phyloP scores from a whole-genome alignment of 2,797 vertebrate genomes.

The Naso thynnoides region DNA sequence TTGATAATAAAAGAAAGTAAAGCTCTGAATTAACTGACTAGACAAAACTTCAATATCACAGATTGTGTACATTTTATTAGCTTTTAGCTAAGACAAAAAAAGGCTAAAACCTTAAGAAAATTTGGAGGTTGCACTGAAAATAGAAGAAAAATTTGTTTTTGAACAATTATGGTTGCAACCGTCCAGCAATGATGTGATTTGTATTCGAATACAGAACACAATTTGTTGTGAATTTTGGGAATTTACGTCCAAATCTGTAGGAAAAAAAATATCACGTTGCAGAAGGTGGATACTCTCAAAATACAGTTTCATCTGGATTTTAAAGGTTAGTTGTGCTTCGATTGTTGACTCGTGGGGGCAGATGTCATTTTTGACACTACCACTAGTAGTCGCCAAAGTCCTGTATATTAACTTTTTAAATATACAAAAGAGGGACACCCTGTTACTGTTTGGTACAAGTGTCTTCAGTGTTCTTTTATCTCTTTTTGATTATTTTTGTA shows the following conservation, averaged over 20 bases:
- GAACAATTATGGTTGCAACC: conserved; percentile 24
- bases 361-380: no score
- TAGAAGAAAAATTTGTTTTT: conserved; percentile 6
- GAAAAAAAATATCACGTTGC: no score
- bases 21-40: not conserved
- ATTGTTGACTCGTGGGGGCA: no score
- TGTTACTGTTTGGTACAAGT: not conserved
- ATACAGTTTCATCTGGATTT: not conserved
- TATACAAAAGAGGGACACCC: not conserved
- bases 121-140: conserved; percentile 24
- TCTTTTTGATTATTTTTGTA: not conserved
- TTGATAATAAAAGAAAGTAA: not conserved
- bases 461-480: not conserved
- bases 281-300: no score
- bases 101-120: not conserved
- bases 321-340: not conserved
- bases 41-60: not conserved
- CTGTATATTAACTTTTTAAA: not conserved
- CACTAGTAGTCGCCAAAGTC: not conserved
- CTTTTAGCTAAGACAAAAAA: not conserved
- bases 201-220: no score
- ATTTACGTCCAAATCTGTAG: no score
- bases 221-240: no score
- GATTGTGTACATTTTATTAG: not conserved
- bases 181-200: no score